A percentile compares a stretch with the other conserved stretches of the same genome.
These are phyloP conservation scores for Limnothrissa miodon DNA, from an alignment of 2,113 vertebrate species.

Conservation along the genomic window DNA sequence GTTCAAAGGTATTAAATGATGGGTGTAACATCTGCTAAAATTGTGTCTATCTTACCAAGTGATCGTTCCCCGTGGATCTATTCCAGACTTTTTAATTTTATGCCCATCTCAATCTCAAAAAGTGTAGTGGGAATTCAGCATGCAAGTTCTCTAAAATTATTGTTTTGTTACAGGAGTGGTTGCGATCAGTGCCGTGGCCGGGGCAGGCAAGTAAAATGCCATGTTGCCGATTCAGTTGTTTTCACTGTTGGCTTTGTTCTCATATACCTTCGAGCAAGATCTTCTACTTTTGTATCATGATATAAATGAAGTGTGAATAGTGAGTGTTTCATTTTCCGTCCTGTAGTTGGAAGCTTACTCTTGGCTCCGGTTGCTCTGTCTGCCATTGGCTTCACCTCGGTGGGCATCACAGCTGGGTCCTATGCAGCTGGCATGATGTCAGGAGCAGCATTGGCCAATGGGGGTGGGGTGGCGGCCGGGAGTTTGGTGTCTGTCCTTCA, in stretches of 20 bases:
- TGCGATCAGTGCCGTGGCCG: background rate
- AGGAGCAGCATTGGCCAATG: conserved; percentile 41
- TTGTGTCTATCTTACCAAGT: too few species aligned
- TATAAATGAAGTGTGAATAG: background rate
- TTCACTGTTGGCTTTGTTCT: too few species aligned
- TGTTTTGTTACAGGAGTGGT: background rate
- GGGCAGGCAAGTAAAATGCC: background rate
- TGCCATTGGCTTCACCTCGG: conserved; percentile 48
- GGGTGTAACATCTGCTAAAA: too few species aligned
- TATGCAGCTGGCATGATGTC: conserved; percentile 55
- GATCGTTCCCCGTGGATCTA: too few species aligned
- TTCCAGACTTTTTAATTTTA: too few species aligned
- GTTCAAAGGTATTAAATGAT: too few species aligned
- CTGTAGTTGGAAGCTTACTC: background rate
- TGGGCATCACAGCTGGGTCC: conserved; percentile 53
- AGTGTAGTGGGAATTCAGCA: background rate
- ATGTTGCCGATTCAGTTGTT: background rate
- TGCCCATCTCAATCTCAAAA: too few species aligned
- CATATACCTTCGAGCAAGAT: too few species aligned
- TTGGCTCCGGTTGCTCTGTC: conserved; percentile 40
- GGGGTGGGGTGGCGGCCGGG: conserved; percentile 55
- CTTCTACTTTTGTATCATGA: background rate
- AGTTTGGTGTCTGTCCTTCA: conserved; percentile 41
- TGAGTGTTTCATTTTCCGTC: conserved; percentile 1
- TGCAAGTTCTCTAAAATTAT: background rate